Base-by-base conservation (phyloP, 1,140 invertebrate species). In the Thaumetopoea pityocampa region DNA sequence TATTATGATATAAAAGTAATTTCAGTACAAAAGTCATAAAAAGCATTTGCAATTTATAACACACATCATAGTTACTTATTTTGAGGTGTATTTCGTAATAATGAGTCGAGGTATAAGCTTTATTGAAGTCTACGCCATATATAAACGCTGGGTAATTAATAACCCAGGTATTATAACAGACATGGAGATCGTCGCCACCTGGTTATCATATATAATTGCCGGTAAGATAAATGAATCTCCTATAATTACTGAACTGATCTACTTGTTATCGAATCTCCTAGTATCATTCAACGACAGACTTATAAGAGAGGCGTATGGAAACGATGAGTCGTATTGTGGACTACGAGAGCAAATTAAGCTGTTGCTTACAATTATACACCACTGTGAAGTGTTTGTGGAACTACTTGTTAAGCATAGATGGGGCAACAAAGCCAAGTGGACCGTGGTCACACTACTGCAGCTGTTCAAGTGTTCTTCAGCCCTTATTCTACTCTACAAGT, bases 311-410 rank as follows among this genome's bases (percentile, higher is more conserved):
- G 82, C 85, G 2, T 85, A 85, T 51, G 86, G 73, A 20, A 29
- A 52, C 23, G 58, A 84, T 66, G 9, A 80, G 78, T 57, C 64
- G 58, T 41, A 73, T 69, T 52, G 77, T 72, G 51, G 87, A 67
- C 26, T 87, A 73, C 71, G 74, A 83, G 74, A 68, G 83, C 87
- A 86, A 78, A 80, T 95, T 27, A 93, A 94, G 78, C 84, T 91
- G 51, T 93, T 90, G 86, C 60, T 96, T 11, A 94, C 94, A 4
- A 87, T 95, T 1, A 81, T 96, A 12, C 93, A 96, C 72, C 95
- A 96, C 65, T 90, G 90, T 50, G 94, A 96, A 85, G 93, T 96
- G 1, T 92, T 96, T 63, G 85, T 94, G 15, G 95, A 96, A 83
- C 86, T 96, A 29, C 88, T 90, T 12, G 90, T 92, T 0, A 87